Evolutionary conservation across 2,797 vertebrate genomes (phyloP).

Genomic region (Pipistrellus nathusii): DNA sequence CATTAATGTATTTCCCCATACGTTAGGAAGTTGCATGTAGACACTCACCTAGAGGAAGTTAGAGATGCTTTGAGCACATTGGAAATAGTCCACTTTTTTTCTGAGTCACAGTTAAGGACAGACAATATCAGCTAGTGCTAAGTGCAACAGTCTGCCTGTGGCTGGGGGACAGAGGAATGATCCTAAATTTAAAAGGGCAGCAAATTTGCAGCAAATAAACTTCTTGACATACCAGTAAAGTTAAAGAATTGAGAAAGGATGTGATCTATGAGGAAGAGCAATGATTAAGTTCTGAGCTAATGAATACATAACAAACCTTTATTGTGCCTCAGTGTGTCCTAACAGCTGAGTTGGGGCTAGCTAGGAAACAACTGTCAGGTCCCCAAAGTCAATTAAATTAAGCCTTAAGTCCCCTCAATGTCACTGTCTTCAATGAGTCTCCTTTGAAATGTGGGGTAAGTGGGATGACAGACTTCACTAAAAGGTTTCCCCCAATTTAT

Average conservation of each 20-base stretch:
- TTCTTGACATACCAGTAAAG: background rate
- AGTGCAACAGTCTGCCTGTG: background rate
- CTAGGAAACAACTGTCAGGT: background rate
- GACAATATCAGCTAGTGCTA: background rate
- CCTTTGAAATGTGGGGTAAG: background rate
- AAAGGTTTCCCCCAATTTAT: background rate
- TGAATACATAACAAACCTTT: background rate
- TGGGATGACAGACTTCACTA: background rate
- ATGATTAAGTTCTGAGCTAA: background rate
- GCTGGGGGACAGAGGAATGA: background rate
- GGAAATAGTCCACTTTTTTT: background rate
- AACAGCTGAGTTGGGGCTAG: background rate
- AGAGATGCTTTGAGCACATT: conserved; percentile 17
- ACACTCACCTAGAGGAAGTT: conserved; percentile 38
- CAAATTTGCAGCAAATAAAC: conserved; percentile 27
- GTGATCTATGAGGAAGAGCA: background rate
- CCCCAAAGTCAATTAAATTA: background rate
- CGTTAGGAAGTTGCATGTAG: background rate
- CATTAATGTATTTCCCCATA: background rate
- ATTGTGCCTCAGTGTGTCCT: background rate
- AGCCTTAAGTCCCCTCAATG: background rate
- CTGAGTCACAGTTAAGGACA: conserved; percentile 5
- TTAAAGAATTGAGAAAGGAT: background rate
- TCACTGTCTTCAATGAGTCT: background rate
- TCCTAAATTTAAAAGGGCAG: background rate